Base-by-base conservation (phyloP, 2,888 invertebrate genomes). In the Stegana nigrithorax region DNA sequence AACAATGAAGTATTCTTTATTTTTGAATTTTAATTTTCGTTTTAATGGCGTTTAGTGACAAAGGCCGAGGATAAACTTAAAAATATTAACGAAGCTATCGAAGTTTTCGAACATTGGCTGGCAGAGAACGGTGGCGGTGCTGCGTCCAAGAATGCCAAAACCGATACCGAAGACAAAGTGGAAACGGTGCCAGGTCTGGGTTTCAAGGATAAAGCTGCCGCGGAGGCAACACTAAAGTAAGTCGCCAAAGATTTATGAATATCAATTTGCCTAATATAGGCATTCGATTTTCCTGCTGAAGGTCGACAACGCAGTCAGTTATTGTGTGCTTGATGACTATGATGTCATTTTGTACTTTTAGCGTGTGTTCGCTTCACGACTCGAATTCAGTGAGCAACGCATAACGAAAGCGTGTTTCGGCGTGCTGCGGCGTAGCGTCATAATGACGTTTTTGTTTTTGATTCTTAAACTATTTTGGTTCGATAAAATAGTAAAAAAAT, bases 201-300 rank as follows among this genome's bases (percentile, higher is more conserved):
- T 21, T 93, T 93, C 84, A 93, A 93, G 81, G 92, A 93, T 81
- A 90, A 90, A 80, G 90, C 88, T n/a, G 89, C 92, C 1, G 93
- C 93, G 0, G 85, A 89, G 67, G 89, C 89, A 58, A 92, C 93
- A 0, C 84, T 93, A 5, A 87, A 89, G 86, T 86, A 78, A 78
- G 75, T 71, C 17, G n/a, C n/a, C 12, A 56, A 29, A n/a, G n/a
- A 14, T 36, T n/a, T 39, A 39, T 39, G 39, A 39, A 39, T 39
- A 39, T 39, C 2, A 39, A 39, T 39, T 6, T 5, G 17, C 29
- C 6, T 29, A 29, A 29, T 7, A 29, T 10, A 29, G 39, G 26
- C 39, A 12, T 36, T 56, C 36, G 25, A 6, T 32, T 57, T 17
- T 12, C 14, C 42, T 21, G 32, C 53, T 53, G 65, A 68, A 68